Base-by-base conservation (phyloP, 2,113 vertebrate species). In the Cariama cristata region DNA sequence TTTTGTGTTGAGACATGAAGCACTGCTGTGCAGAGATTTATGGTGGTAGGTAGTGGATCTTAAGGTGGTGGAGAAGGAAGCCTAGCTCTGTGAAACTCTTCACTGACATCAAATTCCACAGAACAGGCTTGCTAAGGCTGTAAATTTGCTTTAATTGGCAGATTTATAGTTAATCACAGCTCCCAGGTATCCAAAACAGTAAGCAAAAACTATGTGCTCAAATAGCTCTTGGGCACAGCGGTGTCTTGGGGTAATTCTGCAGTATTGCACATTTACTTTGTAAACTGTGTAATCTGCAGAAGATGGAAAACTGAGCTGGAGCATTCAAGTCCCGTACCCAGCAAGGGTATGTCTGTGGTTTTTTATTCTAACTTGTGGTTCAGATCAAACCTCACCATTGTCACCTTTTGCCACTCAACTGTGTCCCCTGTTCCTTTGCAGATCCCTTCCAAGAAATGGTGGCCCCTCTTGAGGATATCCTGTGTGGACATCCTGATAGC, bases 261-360 rank as follows among this genome's bases (percentile, higher is more conserved):
- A 42, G 5, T 47, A 33, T 12, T 58, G 42, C 6, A 47, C 47
- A 58, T 90, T 72, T 45, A 12, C 30, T 82, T 62, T 24, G 8
- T 55, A 50, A 76, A 89, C 27, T 12, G 10, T 15, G 20, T 14
- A 50, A 66, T 22, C 40, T 50, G 42, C 18, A 64, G 33, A 64
- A 59, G 27, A 22, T 12, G 17, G 56, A 88, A 62, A 73, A 38
- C 15, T 2, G 2, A 77, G 24, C 12, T 8, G 18, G 33, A 63
- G 9, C 35, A 28, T 56, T 74, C 79, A n/a, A 16, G 7, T 26
- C 27, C n/a, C 0, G 0, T 21, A 52, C 16, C 6, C 55, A 52
- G 14, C 0, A 0, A 73, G 24, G 27, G 14, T n/a, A 35, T 11
- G 3, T 22, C 32, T 63, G 4, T 42, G 20, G 0, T 2, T 38